Evolutionary conservation across 1,140 invertebrate species (phyloP).

Genomic region (Drosophila lacertosa): DNA sequence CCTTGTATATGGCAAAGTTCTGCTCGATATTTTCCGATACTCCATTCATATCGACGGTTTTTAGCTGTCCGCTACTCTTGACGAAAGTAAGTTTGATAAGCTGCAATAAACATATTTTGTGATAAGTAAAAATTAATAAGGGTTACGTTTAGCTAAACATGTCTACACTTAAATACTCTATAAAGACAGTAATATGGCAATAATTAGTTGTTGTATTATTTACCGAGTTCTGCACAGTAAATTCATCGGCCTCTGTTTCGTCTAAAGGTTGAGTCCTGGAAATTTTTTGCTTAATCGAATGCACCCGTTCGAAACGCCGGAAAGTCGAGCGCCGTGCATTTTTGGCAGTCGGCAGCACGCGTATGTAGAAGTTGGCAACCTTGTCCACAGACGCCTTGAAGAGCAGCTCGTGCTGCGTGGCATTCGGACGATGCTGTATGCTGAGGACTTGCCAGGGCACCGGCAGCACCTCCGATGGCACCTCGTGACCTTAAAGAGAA

Average conservation of each 20-base stretch:
- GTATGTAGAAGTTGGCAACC: slow-evolving; percentile 57
- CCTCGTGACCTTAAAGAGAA: slow-evolving; percentile 30
- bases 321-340: background rate
- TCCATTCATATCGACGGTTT: slow-evolving; percentile 85
- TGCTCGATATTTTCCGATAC: slow-evolving; percentile 85
- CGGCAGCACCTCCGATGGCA: slow-evolving; percentile 86
- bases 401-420: slow-evolving; percentile 87
- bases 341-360: slow-evolving; percentile 40
- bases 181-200: too few species aligned
- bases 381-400: slow-evolving; percentile 86
- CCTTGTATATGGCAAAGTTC: slow-evolving; percentile 91
- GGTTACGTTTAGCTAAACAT: too few species aligned
- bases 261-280: background rate
- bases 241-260: slow-evolving; percentile 19
- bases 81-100: slow-evolving; percentile 49
- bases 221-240: slow-evolving; percentile 59
- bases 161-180: too few species aligned
- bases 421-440: slow-evolving; percentile 87
- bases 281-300: slow-evolving; percentile 5
- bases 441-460: slow-evolving; percentile 86
- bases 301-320: slow-evolving; percentile 12
- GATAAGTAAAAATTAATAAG: too few species aligned
- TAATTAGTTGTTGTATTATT: slow-evolving; percentile 13
- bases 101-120: slow-evolving; percentile 16
- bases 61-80: slow-evolving; percentile 84